phyloP scores from a whole-genome alignment of 2,797 vertebrate species.

The Onychomys torridus region DNA sequence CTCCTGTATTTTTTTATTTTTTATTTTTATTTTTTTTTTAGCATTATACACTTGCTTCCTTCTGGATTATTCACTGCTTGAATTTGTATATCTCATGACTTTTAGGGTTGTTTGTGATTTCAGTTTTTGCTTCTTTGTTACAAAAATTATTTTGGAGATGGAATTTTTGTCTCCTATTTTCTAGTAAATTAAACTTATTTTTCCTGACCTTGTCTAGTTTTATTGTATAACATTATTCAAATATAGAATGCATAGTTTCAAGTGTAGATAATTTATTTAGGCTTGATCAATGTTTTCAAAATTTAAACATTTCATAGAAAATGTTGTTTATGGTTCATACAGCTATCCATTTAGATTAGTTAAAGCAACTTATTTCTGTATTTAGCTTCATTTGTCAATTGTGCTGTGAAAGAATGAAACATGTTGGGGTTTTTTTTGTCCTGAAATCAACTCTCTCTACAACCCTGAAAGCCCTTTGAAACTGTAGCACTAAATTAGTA shows the following conservation, averaged over 20 bases:
- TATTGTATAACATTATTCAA: neutral
- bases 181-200: neutral
- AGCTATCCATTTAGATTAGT: neutral
- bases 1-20: neutral
- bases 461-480: slow-evolving; percentile 35
- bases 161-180: neutral
- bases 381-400: slow-evolving; percentile 27
- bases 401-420: neutral
- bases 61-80: neutral
- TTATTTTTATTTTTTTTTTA: neutral
- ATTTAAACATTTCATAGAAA: slow-evolving; percentile 30
- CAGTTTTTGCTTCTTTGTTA: neutral
- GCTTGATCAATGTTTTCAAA: neutral
- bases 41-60: neutral
- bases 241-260: neutral
- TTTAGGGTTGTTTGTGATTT: neutral
- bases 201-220: neutral
- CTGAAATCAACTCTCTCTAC: neutral
- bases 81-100: neutral
- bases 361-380: neutral
- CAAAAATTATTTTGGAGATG: neutral
- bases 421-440: neutral
- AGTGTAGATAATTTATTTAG: neutral
- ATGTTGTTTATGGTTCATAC: neutral
- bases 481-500: neutral